A percentile compares a stretch with the other conserved stretches of the same genome.
These are phyloP conservation scores for Drosophila subpulchrella DNA, from an alignment of 1,140 invertebrate species.

Conservation along the genomic window DNA sequence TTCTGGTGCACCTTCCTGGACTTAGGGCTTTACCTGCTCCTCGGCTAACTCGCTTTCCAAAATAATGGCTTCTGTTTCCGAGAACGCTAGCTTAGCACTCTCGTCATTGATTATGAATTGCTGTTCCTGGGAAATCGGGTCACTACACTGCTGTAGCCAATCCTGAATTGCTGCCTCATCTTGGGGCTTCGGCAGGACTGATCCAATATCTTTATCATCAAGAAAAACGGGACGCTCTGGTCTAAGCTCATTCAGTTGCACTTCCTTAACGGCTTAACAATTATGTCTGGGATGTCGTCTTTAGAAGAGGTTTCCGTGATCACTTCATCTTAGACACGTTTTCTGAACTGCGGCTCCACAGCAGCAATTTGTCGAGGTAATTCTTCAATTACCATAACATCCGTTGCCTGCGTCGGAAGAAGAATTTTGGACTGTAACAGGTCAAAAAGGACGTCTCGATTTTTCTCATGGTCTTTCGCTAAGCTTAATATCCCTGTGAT, in stretches of 20 bases:
- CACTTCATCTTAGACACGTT: not conserved
- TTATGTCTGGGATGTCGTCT: not conserved
- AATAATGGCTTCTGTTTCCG: slow-evolving; percentile 9
- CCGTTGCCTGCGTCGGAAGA: not conserved
- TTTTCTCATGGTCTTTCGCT: slow-evolving; percentile 10
- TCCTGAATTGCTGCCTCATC: slow-evolving; percentile 9
- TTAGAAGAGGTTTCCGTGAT: not conserved
- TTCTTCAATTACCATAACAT: not conserved
- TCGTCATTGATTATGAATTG: slow-evolving; percentile 2
- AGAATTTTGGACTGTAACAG: slow-evolving; percentile 9
- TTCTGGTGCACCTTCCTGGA: no score
- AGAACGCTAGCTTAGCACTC: not conserved
- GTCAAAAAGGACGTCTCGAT: not conserved
- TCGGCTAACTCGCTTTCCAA: slow-evolving; percentile 28
- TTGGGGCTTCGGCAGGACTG: slow-evolving; percentile 9
- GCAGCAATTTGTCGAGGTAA: not conserved
- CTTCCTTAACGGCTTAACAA: not conserved
- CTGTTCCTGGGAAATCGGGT: slow-evolving; percentile 10
- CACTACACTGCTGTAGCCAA: slow-evolving; percentile 28
- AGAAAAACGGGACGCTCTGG: slow-evolving; percentile 15
- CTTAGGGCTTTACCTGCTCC: not conserved
- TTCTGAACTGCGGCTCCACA: not conserved
- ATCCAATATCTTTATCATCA: slow-evolving; percentile 1
- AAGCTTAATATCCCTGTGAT: slow-evolving; percentile 33
- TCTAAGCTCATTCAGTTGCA: no score